These are phyloP conservation scores for Galago senegalensis DNA, from an alignment of 2,797 vertebrate species.

Conservation along the genomic window DNA sequence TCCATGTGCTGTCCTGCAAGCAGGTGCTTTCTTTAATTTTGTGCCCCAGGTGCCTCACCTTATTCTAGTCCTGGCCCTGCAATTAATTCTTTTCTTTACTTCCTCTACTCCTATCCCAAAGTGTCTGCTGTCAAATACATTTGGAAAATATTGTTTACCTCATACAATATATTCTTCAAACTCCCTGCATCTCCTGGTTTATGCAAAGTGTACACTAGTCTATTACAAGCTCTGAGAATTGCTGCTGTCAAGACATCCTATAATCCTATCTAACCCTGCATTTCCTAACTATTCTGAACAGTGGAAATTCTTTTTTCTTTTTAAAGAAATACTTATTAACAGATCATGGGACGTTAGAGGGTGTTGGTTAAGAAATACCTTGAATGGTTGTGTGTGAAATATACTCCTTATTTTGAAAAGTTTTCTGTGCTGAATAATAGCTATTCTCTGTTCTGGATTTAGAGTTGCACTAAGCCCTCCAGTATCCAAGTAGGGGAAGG, in stretches of 20 bases:
- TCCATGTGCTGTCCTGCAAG: background rate
- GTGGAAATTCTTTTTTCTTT: background rate
- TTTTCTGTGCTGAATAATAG: background rate
- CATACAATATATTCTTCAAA: background rate
- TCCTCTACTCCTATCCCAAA: background rate
- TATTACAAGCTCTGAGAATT: background rate
- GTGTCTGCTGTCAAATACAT: background rate
- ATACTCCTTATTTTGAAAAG: conserved; percentile 22
- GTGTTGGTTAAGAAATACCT: background rate
- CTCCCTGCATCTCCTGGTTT: background rate
- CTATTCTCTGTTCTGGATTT: background rate
- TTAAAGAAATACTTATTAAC: background rate
- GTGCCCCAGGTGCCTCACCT: background rate
- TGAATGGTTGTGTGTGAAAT: background rate
- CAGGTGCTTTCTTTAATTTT: background rate
- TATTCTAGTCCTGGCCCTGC: background rate
- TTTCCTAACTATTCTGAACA: background rate
- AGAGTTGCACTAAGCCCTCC: background rate
- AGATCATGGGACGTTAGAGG: background rate
- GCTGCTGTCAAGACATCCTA: background rate
- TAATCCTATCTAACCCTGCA: background rate
- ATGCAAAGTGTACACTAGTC: background rate
- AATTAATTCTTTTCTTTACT: background rate
- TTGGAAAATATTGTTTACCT: background rate
- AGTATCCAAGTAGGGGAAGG: background rate